Percentiles rank a stretch among this genome's conserved stretches.
These are phyloP conservation scores for Notiomystis cincta DNA, from an alignment of 2,113 vertebrate species.

Conservation along the genomic window DNA sequence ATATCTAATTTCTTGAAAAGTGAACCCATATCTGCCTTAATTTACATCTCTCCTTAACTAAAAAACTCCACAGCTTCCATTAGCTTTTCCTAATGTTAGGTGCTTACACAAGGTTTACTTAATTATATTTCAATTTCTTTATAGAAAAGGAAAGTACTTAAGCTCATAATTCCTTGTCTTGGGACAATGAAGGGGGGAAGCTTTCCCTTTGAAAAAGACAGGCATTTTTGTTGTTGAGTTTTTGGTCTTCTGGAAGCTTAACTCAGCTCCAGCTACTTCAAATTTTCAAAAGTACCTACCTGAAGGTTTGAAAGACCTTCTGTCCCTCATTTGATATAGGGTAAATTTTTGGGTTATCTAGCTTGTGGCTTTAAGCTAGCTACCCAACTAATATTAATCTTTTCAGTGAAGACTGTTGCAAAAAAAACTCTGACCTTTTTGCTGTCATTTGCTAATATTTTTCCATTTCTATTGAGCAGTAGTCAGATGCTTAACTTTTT, in stretches of 20 bases:
- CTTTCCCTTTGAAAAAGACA: neutral
- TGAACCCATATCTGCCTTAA: neutral
- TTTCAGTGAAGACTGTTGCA: neutral
- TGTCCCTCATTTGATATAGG: neutral
- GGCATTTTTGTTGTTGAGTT: neutral
- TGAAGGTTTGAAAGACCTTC: neutral
- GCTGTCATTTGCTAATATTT: neutral
- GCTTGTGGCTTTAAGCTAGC: neutral
- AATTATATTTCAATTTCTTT: neutral
- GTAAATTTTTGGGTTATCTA: neutral
- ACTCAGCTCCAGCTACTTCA: neutral
- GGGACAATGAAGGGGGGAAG: fast-evolving
- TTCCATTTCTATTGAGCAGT: neutral
- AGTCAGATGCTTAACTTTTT: neutral
- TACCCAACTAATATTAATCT: neutral
- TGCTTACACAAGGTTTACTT: neutral
- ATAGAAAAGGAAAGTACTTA: neutral
- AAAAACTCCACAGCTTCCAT: neutral
- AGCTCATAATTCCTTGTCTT: neutral
- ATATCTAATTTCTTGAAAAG: neutral
- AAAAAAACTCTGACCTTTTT: neutral
- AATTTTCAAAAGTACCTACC: neutral
- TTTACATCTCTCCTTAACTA: neutral
- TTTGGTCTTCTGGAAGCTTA: neutral
- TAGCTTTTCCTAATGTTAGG: neutral